Base-by-base conservation (phyloP, 2,888 invertebrate genomes). In the Andrena hattorfiana region DNA sequence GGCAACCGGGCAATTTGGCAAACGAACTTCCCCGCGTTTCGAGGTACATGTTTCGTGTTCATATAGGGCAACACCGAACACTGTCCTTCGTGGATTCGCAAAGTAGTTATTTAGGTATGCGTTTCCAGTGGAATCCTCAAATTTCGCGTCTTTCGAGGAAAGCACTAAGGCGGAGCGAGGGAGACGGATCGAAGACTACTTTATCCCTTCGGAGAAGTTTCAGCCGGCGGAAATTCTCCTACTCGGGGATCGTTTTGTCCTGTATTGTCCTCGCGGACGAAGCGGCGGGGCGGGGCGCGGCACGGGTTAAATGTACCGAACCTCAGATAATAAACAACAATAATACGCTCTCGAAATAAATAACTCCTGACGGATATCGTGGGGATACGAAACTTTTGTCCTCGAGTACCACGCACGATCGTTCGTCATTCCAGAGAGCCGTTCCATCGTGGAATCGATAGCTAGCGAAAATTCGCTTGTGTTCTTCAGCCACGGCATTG, bases 291-390 rank as follows among this genome's bases (percentile, higher is more conserved):
- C 35, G 35, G 42, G 42, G 42, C 42, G 42, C 42, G 42, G 42
- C 42, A 16, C 89, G 86, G 91, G 92, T 92, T 92, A 91, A 92
- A 92, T 92, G 92, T 92, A 92, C 87, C 92, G 92, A 91, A 89
- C 85, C 81, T 85, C 81, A 89, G 91, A 92, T 92, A 92, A 92
- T 92, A 92, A 91, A 92, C 89, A 90, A 90, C 91, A 89, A 92
- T 92, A 91, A 92, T 92, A 90, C 89, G 89, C 89, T 87, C 87
- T 84, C 81, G 88, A 90, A 89, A 91, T 91, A 90, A 91, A 92
- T 92, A 92, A 92, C 89, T 75, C 75, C 75, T 81, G 87, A 79
- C 87, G 78, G 82, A 90, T 90, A 90, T 85, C 86, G 85, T 85
- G 82, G 78, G 85, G 81, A 87, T 87, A 89, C 85, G 89, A 87